Evolutionary conservation across 2,797 vertebrate species (phyloP).

Genomic region (Mormyrus proboscirostris): DNA sequence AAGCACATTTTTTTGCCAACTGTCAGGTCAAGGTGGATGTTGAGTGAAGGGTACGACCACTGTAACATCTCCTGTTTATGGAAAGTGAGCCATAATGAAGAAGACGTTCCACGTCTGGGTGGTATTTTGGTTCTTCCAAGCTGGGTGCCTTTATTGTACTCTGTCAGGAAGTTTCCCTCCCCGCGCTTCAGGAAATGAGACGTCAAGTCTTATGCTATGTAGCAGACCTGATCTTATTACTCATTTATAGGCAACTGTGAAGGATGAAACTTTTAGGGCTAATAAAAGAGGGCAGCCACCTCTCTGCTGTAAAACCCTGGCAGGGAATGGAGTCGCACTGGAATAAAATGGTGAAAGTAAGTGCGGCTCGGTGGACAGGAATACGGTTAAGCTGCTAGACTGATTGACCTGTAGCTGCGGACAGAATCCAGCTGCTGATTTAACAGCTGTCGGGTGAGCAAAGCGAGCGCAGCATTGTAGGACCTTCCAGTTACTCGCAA

Average conservation of each 20-base stretch:
- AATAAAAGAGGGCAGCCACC: not conserved
- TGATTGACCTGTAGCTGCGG: not conserved
- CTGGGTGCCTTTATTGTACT: not conserved
- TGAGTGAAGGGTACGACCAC: not conserved
- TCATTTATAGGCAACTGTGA: conserved; percentile 10
- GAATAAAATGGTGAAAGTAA: not conserved
- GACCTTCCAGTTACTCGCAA: not conserved
- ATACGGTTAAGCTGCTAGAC: not conserved
- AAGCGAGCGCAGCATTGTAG: not conserved
- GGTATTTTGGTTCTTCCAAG: not conserved
- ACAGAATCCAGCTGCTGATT: not conserved
- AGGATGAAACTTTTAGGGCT: not conserved
- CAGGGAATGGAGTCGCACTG: not conserved
- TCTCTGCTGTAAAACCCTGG: not conserved
- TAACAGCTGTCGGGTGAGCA: not conserved
- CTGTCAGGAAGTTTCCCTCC: not conserved
- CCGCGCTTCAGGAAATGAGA: not conserved
- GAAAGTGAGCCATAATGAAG: not conserved
- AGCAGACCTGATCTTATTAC: not conserved
- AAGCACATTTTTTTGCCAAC: not conserved
- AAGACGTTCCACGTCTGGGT: not conserved
- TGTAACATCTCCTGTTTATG: not conserved
- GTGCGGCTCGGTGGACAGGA: not conserved
- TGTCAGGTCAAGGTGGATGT: not conserved
- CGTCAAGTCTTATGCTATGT: not conserved